A percentile compares a stretch with the other conserved stretches of the same genome.
These are phyloP conservation scores for Mythimna lalbum DNA, from an alignment of 2,888 invertebrate species.

Conservation along the genomic window DNA sequence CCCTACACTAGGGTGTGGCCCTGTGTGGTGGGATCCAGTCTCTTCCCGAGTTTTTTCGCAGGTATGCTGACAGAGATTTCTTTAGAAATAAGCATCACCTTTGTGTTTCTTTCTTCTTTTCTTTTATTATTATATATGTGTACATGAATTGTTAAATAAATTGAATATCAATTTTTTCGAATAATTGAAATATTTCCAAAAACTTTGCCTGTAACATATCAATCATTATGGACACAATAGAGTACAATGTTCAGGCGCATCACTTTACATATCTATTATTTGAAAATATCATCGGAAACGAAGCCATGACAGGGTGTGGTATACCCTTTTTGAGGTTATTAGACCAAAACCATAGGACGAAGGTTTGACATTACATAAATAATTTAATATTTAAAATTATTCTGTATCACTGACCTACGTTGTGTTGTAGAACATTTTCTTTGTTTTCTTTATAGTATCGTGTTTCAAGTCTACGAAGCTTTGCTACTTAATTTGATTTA, in stretches of 20 bases:
- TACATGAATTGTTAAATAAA: too few species aligned
- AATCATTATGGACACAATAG: background rate
- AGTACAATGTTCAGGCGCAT: background rate
- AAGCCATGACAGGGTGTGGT: background rate
- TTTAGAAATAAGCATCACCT: too few species aligned
- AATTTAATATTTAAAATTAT: background rate
- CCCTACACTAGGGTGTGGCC: too few species aligned
- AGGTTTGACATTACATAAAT: constrained; percentile 26
- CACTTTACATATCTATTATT: constrained; percentile 1
- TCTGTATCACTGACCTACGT: background rate
- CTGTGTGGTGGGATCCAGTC: too few species aligned
- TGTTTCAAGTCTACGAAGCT: too few species aligned
- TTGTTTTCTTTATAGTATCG: too few species aligned
- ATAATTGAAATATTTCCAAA: background rate
- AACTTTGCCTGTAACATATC: background rate
- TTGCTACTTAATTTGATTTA: too few species aligned
- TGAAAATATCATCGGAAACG: background rate
- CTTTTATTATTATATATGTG: too few species aligned
- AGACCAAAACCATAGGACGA: background rate
- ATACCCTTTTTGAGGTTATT: background rate
- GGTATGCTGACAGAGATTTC: too few species aligned
- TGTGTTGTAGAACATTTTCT: too few species aligned
- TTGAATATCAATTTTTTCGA: background rate
- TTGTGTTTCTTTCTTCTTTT: too few species aligned
- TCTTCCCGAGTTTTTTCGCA: too few species aligned